Base-by-base conservation (phyloP, 2,888 invertebrate genomes). In the Scaptodrosophila latifasciaeformis region DNA sequence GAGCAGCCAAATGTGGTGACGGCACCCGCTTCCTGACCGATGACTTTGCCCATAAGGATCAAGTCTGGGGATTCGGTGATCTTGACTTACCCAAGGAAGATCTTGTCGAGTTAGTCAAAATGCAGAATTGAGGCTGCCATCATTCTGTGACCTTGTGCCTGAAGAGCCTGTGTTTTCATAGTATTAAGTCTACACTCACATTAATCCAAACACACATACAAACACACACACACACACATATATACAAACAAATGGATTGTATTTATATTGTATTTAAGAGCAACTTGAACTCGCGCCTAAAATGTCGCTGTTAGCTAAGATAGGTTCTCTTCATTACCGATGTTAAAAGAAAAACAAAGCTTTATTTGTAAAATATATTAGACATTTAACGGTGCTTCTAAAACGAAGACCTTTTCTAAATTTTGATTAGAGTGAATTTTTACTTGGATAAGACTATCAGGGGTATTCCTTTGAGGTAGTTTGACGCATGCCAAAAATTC, bases 31-130 rank as follows among this genome's bases (percentile, higher is more conserved):
- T 83, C 42, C 68, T 86, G 0, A 82, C 70, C 59, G 84, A 86
- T 60, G 86, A 85, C 17, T 76, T 68, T 34, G 83, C 84, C 4
- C 85, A 86, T 53, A 79, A 81, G 48, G 77, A 85, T 57, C 81
- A 83, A 53, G 86, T 90, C 2, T 91, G 91, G 91, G 91, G 91
- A n/a, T 91, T 89, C 69, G 91, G 90, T 0, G 91, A 91, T 76
- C 68, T 70, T 1, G 91, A 91, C 69, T 88, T 91, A 34, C 85
- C 87, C 1, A 62, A 81, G 12, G 90, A 90, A 55, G 90, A 91
- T 77, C 77, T 87, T 18, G 77, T 83, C 9, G 90, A 91, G 62
- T 70, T 91, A 56, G 87, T 88, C 39, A 80, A 82, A 34, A 90
- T 90, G 90, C 86, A 87, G 37, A 85, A 85, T 54, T 87, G 84